Evolutionary conservation across 1,140 invertebrate genomes (phyloP).

Genomic region (Meloidogyne floridensis): DNA sequence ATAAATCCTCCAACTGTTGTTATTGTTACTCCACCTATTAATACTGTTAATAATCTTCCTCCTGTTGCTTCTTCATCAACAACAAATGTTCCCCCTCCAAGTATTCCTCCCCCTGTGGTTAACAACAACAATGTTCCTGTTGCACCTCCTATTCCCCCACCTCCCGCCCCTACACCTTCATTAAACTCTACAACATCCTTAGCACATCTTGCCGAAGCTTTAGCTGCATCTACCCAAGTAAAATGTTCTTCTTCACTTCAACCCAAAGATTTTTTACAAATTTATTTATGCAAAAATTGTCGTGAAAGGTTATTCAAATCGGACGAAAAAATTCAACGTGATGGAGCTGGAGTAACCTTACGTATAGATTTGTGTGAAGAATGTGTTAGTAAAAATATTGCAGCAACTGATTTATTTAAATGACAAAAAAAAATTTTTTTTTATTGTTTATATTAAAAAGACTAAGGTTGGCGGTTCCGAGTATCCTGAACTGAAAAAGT

Average conservation of each 20-base stretch:
- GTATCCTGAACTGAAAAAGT: too few species aligned
- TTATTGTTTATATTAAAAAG: too few species aligned
- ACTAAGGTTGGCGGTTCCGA: too few species aligned
- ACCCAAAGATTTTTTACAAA: slow-evolving; percentile 6
- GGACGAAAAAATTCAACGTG: slow-evolving; percentile 14
- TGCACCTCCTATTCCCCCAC: not conserved
- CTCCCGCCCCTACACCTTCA: not conserved
- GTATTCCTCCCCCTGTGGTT: too few species aligned
- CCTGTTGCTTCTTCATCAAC: too few species aligned
- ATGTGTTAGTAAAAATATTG: slow-evolving; percentile 11
- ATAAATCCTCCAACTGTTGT: not conserved
- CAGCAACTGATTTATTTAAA: slow-evolving; percentile 11
- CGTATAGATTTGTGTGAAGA: slow-evolving; percentile 6
- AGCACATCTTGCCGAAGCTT: not conserved
- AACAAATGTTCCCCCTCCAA: not conserved
- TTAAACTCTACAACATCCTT: slow-evolving; percentile 1
- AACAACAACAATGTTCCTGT: too few species aligned
- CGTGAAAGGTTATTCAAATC: not conserved
- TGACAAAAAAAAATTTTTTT: not conserved
- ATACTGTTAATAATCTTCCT: not conserved
- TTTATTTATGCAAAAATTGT: slow-evolving; percentile 17
- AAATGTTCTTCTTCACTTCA: slow-evolving; percentile 2
- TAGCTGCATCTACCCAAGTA: not conserved
- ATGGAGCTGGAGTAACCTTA: not conserved
- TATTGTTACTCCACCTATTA: not conserved